Evolutionary conservation across 2,888 invertebrate species (phyloP).

Genomic region (Meiosimyza decipiens): DNA sequence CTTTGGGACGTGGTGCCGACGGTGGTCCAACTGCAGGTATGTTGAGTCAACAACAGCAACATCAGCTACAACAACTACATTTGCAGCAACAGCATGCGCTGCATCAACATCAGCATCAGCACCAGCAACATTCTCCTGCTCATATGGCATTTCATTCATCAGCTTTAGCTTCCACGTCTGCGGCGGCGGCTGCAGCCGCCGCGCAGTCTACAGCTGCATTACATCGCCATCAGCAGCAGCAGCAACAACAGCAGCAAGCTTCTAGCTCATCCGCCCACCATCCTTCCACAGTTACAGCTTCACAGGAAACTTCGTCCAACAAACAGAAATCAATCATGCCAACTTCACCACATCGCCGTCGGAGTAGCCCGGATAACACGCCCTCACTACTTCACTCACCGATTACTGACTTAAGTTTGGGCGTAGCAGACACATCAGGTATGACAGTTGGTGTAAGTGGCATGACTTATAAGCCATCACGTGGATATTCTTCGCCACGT

Average conservation of each 20-base stretch:
- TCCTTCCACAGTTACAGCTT: slow-evolving; percentile 37
- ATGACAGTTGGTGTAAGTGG: slow-evolving; percentile 33
- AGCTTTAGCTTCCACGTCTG: slow-evolving; percentile 34
- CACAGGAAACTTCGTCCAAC: slow-evolving; percentile 38
- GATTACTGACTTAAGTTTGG: slow-evolving; percentile 72
- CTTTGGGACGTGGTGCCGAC: slow-evolving; percentile 50
- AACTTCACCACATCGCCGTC: slow-evolving; percentile 64
- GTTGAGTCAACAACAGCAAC: slow-evolving; percentile 57
- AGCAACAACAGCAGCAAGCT: slow-evolving; percentile 49
- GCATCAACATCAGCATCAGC: slow-evolving; percentile 57
- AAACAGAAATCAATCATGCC: slow-evolving; percentile 50
- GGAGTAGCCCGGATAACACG: slow-evolving; percentile 70
- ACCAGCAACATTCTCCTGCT: slow-evolving; percentile 37
- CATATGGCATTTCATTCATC: slow-evolving; percentile 35
- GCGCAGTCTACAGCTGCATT: slow-evolving; percentile 22
- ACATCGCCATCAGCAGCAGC: slow-evolving; percentile 44
- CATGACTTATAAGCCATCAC: slow-evolving; percentile 73
- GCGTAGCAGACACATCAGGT: slow-evolving; percentile 55
- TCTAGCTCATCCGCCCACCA: background rate
- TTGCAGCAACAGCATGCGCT: slow-evolving; percentile 56
- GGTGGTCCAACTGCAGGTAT: slow-evolving; percentile 53
- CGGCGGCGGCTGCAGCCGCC: slow-evolving; percentile 27
- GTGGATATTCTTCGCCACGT: slow-evolving; percentile 70
- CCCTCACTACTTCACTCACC: slow-evolving; percentile 73
- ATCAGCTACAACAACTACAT: slow-evolving; percentile 55